Evolutionary conservation across 1,140 invertebrate species (phyloP), one percentile per base, ranked within the genome.

Genomic region (Pristionchus pacificus): DNA sequence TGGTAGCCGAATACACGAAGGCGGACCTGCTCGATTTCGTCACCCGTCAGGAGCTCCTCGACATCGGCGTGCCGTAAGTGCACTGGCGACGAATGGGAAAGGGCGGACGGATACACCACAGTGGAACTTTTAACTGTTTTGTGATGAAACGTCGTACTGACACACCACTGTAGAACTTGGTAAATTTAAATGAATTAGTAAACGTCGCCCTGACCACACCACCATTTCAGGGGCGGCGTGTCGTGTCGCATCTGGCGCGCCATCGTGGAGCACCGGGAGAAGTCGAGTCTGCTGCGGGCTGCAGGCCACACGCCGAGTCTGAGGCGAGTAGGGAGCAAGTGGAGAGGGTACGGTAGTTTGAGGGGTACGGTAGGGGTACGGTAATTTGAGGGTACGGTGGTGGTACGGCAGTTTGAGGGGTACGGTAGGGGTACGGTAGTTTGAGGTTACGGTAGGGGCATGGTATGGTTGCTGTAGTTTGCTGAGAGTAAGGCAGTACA

Each of bases 21-120:
- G 88, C 90, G 65, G 91, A 93, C 85, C 84, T 94, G 30, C 84
- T 92, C 55, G 87, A 88, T 72, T 88, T 90, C 74, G 87, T 92
- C 71, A 89, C 88, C 0, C 87, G 90, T 78, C 89, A 92, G 74
- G 92, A 94, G 85, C 82, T 94, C 61, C 87, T 88, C 62, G 88
- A 88, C 80, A 79, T 93, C 60, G 88, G 89, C 59, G 85, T 94
- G 60, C 89, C 88, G 90, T 91, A 85, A 84, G 86, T 68, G 57
- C 49, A 74, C 72, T 32, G 19, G 2, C n/a, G 24, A 25, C 30
- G 65, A 25, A 27, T 68, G 65, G 15, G 19, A 75, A 2, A 69
- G 27, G 75, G 19, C 15, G 32, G 65, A 30, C 24, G 10, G 61
- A 58, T 24, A 15, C 25, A n/a, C 0, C 10, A 31, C 75, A 65